These are phyloP conservation scores for Dendropsophus ebraccatus DNA, from an alignment of 2,113 vertebrate genomes.

Conservation along the genomic window DNA sequence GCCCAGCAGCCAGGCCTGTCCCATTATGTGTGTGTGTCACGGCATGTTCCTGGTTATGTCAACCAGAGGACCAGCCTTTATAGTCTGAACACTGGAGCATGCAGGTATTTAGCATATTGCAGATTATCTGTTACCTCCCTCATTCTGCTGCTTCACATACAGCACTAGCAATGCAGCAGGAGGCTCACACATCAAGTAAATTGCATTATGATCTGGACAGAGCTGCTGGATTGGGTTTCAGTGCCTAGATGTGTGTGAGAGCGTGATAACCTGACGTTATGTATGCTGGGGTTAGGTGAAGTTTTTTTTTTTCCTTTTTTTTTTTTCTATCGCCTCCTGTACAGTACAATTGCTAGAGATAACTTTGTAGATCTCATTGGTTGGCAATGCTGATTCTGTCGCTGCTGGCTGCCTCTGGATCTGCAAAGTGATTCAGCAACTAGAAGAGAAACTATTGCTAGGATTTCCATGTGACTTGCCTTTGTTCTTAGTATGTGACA, in stretches of 20 bases:
- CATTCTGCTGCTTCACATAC: not conserved
- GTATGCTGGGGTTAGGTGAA: not conserved
- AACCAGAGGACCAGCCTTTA: not conserved
- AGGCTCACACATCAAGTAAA: not conserved
- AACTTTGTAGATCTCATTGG: not conserved
- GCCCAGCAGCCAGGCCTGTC: not conserved
- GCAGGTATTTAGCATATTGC: slow-evolving; percentile 26
- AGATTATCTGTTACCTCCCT: slow-evolving; percentile 4
- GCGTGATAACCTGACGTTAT: not conserved
- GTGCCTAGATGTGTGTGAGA: not conserved
- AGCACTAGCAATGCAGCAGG: not conserved
- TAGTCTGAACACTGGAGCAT: not conserved
- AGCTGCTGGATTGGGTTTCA: not conserved
- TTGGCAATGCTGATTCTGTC: not conserved
- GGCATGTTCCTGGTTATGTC: not conserved
- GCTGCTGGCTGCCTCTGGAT: not conserved
- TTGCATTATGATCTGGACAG: not conserved
- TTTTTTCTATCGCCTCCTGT: not conserved
- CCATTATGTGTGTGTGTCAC: not conserved
- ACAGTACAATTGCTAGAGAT: not conserved
- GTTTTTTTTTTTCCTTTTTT: not conserved
- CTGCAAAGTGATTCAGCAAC: not conserved
- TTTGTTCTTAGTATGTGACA: not conserved
- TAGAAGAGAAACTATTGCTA: not conserved
- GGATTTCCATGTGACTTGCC: not conserved